Percentiles rank a stretch among this genome's conserved stretches.
Evolutionary conservation across 2,888 invertebrate genomes (phyloP).

Genomic region (Caenorhabditis angaria): DNA sequence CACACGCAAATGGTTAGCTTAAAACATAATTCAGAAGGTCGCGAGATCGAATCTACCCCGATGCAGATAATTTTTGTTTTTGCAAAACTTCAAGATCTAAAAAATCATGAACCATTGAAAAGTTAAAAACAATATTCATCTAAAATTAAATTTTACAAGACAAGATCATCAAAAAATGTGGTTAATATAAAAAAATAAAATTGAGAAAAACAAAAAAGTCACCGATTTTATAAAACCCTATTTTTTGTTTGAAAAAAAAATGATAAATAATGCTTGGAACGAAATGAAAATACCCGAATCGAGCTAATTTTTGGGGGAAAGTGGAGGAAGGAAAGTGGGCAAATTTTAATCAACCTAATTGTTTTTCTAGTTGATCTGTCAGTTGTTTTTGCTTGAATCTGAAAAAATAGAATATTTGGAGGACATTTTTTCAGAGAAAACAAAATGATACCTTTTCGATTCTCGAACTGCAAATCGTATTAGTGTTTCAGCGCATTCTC

Average conservation of each 20-base stretch:
- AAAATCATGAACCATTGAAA: too few relatives aligned
- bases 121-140: background rate
- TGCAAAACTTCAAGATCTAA: background rate
- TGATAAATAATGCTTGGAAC: background rate
- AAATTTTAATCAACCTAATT: background rate
- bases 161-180: constrained; percentile 2
- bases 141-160: background rate
- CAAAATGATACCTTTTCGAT: constrained; percentile 11
- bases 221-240: background rate
- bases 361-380: constrained; percentile 15
- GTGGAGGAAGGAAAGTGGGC: too few relatives aligned
- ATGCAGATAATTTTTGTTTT: background rate
- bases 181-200: background rate
- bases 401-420: background rate
- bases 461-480: constrained; percentile 25
- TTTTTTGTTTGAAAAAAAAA: background rate
- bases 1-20: too few relatives aligned
- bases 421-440: too few relatives aligned
- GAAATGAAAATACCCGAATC: background rate
- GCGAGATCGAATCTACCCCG: too few relatives aligned
- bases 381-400: constrained; percentile 15
- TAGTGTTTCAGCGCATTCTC: constrained; percentile 1
- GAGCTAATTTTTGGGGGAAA: too few relatives aligned
- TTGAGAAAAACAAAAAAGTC: background rate
- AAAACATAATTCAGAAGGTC: too few relatives aligned